Evolutionary conservation across 2,797 vertebrate genomes (phyloP).

Genomic region (Poeciliopsis turneri): DNA sequence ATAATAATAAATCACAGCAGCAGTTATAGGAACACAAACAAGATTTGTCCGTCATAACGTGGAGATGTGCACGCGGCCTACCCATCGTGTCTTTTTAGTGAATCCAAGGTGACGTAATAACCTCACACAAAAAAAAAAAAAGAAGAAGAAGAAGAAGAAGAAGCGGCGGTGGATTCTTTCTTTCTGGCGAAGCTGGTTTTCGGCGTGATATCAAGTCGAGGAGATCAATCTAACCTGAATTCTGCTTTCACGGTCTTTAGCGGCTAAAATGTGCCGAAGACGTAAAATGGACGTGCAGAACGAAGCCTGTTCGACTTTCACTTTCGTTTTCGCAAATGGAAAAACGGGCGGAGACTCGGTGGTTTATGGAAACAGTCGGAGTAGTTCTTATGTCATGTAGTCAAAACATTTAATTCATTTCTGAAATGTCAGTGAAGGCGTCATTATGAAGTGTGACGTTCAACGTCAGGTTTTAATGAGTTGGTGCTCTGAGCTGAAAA

Average conservation of each 20-base stretch:
- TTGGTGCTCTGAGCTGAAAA: too few relatives aligned
- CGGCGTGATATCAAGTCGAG: not conserved
- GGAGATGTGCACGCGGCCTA: not conserved
- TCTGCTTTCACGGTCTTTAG: not conserved
- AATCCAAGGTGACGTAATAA: not conserved
- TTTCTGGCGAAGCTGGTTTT: not conserved
- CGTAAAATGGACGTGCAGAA: not conserved
- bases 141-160: not conserved
- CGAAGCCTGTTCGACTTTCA: not conserved
- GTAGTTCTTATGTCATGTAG: too few relatives aligned
- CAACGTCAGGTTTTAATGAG: too few relatives aligned
- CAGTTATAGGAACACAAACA: not conserved
- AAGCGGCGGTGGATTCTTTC: not conserved
- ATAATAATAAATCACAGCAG: not conserved
- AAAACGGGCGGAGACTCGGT: not conserved
- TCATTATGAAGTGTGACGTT: too few relatives aligned
- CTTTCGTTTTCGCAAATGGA: not conserved
- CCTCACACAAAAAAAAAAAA: not conserved
- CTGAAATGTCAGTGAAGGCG: too few relatives aligned
- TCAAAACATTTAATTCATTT: too few relatives aligned
- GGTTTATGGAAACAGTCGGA: too few relatives aligned
- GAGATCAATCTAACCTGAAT: not conserved
- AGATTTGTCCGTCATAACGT: not conserved
- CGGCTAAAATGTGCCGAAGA: not conserved
- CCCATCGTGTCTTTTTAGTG: not conserved